phyloP scores from a whole-genome alignment of 23 tunicate genomes.

The Styela plicata region DNA sequence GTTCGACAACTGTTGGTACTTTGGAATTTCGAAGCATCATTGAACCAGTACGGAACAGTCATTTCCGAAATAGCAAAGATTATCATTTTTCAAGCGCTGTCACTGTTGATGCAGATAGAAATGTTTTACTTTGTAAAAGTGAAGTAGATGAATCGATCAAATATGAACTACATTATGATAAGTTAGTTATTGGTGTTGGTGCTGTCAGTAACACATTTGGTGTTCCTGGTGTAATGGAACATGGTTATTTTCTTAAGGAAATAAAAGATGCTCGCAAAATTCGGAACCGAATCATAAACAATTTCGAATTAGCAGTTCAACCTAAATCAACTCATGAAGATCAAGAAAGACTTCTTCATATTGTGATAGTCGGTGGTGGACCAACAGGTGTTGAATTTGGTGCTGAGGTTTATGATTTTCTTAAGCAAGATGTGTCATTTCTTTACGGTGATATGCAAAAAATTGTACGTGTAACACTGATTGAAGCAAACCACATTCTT shows the following conservation, averaged over 20 bases:
- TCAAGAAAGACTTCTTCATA: conserved; percentile 63
- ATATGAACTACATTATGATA: conserved; percentile 58
- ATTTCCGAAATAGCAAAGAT: conserved; percentile 61
- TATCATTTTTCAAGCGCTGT: conserved; percentile 76
- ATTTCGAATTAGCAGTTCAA: conserved; percentile 80
- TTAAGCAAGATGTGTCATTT: conserved; percentile 70
- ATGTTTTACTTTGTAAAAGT: conserved; percentile 58
- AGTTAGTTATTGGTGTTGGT: conserved; percentile 83
- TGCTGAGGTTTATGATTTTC: conserved; percentile 88
- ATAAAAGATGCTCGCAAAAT: conserved; percentile 70
- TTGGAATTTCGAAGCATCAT: conserved; percentile 92
- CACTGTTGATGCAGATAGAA: conserved; percentile 32
- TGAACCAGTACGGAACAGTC: conserved; percentile 75
- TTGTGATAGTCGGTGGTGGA: conserved; percentile 92
- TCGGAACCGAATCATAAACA: conserved; percentile 61
- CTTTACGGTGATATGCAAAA: conserved; percentile 49
- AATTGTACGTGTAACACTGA: conserved; percentile 70
- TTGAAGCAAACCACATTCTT: conserved; percentile 82
- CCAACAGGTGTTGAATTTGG: conserved; percentile 97
- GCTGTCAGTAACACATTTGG: conserved; percentile 79
- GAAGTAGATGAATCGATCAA: conserved; percentile 34
- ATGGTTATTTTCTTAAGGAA: conserved; percentile 77
- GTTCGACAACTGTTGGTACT: conserved; percentile 94
- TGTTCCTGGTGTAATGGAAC: conserved; percentile 68
- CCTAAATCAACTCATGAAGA: conserved; percentile 55